Evolutionary conservation across 2,113 vertebrate genomes (phyloP), one percentile per base, ranked within the genome.

Genomic region (Diphyllodes magnificus): DNA sequence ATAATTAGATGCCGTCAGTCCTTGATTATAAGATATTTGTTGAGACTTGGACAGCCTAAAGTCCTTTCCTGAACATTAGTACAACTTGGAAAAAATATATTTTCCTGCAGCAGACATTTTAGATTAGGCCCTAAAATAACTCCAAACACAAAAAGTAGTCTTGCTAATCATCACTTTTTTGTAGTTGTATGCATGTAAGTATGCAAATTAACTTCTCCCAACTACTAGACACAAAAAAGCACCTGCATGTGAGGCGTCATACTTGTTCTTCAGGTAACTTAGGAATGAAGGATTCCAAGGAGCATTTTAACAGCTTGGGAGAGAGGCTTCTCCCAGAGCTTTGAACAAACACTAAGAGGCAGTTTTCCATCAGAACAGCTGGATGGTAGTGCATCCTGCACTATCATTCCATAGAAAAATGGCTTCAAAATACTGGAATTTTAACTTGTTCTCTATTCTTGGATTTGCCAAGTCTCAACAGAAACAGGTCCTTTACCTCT

Each of bases 361-460:
- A 88, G 23, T 64, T 70, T 84, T 59, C 50, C 24, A 50, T 28
- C 50, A 50, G 45, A 71, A 54, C 16, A n/a, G 27, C 17, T 28
- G 33, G 47, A 37, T 6, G 9, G 30, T n/a, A 61, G 22, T 24
- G 22, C 0, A 2, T 28, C 33, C 18, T 1, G 1, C 21, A 19
- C 22, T 31, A 42, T 19, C 33, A 37, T 68, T 72, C 27, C 24
- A 21, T 4, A 76, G 33, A 60, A 84, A 54, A 44, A 79, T 7
- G 7, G 30, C 50, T 87, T 40, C 18, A 80, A 75, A 75, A 56
- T 40, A 76, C 1, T 50, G 37, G 37, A 51, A 65, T 42, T 45
- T 31, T 56, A 71, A 82, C 75, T 35, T 59, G n/a, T 7, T 72
- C 2, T 33, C 27, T 53, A 27, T 21, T 65, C 37, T 31, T 66